Evolutionary conservation across 1,140 invertebrate genomes (phyloP).

Genomic region (Megalopta genalis): DNA sequence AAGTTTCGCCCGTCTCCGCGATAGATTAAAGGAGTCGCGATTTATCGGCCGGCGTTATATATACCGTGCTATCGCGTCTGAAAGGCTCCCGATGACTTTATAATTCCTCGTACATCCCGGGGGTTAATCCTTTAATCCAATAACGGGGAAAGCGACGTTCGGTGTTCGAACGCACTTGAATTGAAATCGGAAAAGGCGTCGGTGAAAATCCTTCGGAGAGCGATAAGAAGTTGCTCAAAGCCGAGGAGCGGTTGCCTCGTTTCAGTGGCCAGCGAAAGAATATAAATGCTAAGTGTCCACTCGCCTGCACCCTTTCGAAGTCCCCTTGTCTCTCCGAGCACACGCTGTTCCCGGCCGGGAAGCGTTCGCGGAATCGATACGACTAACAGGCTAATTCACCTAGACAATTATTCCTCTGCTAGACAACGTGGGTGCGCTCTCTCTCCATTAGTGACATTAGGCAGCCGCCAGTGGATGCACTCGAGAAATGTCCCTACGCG

Average conservation of each 20-base stretch:
- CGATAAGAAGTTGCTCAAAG: slow-evolving; percentile 40
- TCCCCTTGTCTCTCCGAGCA: too few relatives aligned
- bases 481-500: slow-evolving; percentile 24
- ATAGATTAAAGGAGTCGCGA: neutral
- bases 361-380: neutral
- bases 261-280: slow-evolving; percentile 33
- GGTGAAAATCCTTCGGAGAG: slow-evolving; percentile 17
- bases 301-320: too few relatives aligned
- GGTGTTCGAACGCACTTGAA: slow-evolving; percentile 50
- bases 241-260: slow-evolving; percentile 26
- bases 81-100: slow-evolving; percentile 26
- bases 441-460: slow-evolving; percentile 59
- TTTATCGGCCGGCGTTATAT: slow-evolving; percentile 1
- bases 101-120: slow-evolving; percentile 35
- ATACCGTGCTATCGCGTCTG: neutral
- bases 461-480: slow-evolving; percentile 25
- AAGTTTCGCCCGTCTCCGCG: too few relatives aligned
- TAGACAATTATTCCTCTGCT: slow-evolving; percentile 49
- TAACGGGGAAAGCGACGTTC: slow-evolving; percentile 42
- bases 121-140: slow-evolving; percentile 48
- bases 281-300: slow-evolving; percentile 38
- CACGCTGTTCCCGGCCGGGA: neutral
- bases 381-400: slow-evolving; percentile 26
- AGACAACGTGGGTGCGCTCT: neutral
- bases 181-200: slow-evolving; percentile 39